Conservation (phyloP, 2,113 vertebrate species). For the Australoheros scitulus region DNA sequence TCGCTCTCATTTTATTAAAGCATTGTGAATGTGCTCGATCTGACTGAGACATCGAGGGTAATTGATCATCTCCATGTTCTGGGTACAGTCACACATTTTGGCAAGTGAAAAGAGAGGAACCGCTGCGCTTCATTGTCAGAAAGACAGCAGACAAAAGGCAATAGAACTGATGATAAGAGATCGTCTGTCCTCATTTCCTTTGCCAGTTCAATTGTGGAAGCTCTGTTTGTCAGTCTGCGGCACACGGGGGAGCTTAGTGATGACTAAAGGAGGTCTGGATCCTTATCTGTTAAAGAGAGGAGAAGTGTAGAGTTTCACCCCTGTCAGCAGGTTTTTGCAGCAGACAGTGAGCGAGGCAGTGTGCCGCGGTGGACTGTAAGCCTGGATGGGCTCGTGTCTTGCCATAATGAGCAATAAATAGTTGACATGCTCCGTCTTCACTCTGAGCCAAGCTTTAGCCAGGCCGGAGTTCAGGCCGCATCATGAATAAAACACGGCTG, state of each 20-base stretch:
- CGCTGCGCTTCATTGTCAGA: slow-evolving; percentile 33
- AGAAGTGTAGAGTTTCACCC: slow-evolving; percentile 46
- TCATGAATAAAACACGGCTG: slow-evolving; percentile 59
- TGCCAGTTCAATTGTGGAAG: slow-evolving; percentile 55
- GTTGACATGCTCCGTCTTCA: slow-evolving; percentile 50
- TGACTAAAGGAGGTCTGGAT: slow-evolving; percentile 57
- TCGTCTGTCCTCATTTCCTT: slow-evolving; percentile 57
- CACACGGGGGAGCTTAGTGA: slow-evolving; percentile 18
- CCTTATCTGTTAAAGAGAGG: slow-evolving; percentile 58
- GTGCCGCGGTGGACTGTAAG: slow-evolving; percentile 33
- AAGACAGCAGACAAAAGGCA: slow-evolving; percentile 23
- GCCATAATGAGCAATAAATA: slow-evolving; percentile 58
- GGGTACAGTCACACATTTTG: slow-evolving; percentile 39
- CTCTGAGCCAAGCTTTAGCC: slow-evolving; percentile 38
- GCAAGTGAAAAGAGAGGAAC: slow-evolving; percentile 35
- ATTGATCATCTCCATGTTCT: slow-evolving; percentile 61
- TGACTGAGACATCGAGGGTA: slow-evolving; percentile 51
- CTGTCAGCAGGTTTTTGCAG: slow-evolving; percentile 64
- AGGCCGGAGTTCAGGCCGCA: slow-evolving; percentile 48
- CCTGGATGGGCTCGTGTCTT: slow-evolving; percentile 30
- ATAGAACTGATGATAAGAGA: slow-evolving; percentile 58
- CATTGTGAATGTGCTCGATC: slow-evolving; percentile 48
- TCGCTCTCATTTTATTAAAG: slow-evolving; percentile 46
- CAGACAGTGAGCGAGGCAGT: slow-evolving; percentile 23
- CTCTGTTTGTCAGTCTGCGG: slow-evolving; percentile 17